Evolutionary conservation across 2,797 vertebrate genomes (phyloP), one percentile per base, ranked within the genome.

Genomic region (Meda fulgida): DNA sequence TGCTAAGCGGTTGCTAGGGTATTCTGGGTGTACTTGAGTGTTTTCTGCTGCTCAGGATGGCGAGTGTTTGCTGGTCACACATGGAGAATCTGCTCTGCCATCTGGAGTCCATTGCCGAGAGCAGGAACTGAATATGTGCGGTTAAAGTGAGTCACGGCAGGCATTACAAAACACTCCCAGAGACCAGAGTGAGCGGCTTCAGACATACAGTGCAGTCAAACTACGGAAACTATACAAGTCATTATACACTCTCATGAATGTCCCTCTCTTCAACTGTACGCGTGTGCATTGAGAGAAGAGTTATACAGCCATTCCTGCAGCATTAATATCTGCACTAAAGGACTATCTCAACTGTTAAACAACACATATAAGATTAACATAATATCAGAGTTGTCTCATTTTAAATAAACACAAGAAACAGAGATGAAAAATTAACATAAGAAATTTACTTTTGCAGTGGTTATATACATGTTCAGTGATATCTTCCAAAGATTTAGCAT

Each of bases 141-240:
- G 73, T 76, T 76, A 55, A 36, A 76, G 51, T 36, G 73, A 76
- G 48, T 76, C 73, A 76, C 11, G 48, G 31, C 73, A 55, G 48
- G 48, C 51, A 14, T 36, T 76, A 76, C 51, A 53, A 76, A 55
- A 76, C 73, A 53, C 48, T 75, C 72, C 46, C 46, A 53, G 72
- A 75, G 51, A 23, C 48, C 72, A 5, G 72, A 13, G 72, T 19
- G 18, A 14, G 14, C 7, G 63, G 63, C n/a, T 26, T 4, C 40
- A 29, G 21, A 1, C 19, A 38, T 2, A 55, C 51, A 29, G 70
- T n/a, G n/a, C 16, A 66, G 63, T 69, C 34, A 69, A 38, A 38
- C 34, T 38, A 48, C 4, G 70, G 72, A 55, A 23, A n/a, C 6
- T 4, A 31, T 3, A 31, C 3, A 26, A n/a, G 46, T 51, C 23